Conservation (phyloP, 1,140 invertebrate genomes). For the Pinna nobilis region DNA sequence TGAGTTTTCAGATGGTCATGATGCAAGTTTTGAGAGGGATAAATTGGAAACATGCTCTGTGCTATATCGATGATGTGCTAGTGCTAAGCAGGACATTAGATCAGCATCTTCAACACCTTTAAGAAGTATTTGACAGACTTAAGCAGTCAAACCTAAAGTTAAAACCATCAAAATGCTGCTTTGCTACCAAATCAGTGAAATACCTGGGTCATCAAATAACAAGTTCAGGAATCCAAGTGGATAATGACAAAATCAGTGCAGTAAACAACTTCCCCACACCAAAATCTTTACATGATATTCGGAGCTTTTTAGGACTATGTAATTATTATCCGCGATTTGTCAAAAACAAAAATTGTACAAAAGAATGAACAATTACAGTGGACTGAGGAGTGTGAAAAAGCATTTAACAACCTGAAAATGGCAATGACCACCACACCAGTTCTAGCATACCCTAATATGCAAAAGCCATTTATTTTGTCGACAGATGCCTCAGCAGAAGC, state of each 20-base stretch:
- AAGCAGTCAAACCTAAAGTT: slow-evolving; percentile 28
- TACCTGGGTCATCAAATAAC: too few relatives aligned
- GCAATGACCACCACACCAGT: slow-evolving; percentile 44
- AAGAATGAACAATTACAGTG: slow-evolving; percentile 63
- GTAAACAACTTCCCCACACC: slow-evolving; percentile 23
- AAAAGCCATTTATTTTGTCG: slow-evolving; percentile 48
- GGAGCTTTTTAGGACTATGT: slow-evolving; percentile 75
- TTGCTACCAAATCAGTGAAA: too few relatives aligned
- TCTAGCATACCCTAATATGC: slow-evolving; percentile 43
- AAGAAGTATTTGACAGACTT: too few relatives aligned
- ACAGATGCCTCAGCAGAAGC: slow-evolving; percentile 48
- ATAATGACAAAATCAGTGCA: too few relatives aligned
- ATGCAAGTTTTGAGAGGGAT: slow-evolving; percentile 8
- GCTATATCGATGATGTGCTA: slow-evolving; percentile 34
- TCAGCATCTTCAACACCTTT: too few relatives aligned
- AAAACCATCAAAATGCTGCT: slow-evolving; percentile 18
- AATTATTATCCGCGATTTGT: slow-evolving; percentile 72
- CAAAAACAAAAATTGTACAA: slow-evolving; percentile 64
- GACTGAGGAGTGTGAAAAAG: slow-evolving; percentile 38
- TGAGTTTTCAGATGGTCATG: slow-evolving; percentile 18
- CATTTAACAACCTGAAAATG: slow-evolving; percentile 53
- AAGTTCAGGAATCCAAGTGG: too few relatives aligned
- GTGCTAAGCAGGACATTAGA: too few relatives aligned
- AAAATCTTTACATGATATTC: slow-evolving; percentile 68
- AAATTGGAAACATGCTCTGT: slow-evolving; percentile 24